Percentiles rank a stretch among this genome's conserved stretches.
These are phyloP conservation scores for Electrona antarctica DNA, from an alignment of 2,113 vertebrate genomes.

Conservation along the genomic window DNA sequence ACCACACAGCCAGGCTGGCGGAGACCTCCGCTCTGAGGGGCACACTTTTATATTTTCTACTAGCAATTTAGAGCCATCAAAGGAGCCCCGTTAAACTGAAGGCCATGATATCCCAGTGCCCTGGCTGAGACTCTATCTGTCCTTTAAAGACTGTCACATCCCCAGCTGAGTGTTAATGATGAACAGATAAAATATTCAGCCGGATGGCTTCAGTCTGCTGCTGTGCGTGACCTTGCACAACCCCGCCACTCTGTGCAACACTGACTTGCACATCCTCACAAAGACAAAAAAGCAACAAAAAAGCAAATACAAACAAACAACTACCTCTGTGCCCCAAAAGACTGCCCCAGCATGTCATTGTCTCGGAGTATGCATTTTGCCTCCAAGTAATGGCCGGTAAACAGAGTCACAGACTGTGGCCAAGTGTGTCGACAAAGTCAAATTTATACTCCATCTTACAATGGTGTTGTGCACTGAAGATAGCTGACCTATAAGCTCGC, in stretches of 20 bases:
- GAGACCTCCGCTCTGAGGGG: slow-evolving; percentile 9
- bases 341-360: neutral
- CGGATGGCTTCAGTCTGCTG: slow-evolving; percentile 43
- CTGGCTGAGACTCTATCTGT: slow-evolving; percentile 51
- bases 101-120: slow-evolving; percentile 60
- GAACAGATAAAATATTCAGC: slow-evolving; percentile 72
- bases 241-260: neutral
- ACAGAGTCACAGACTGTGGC: slow-evolving; percentile 36
- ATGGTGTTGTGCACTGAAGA: too few species aligned
- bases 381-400: slow-evolving; percentile 11
- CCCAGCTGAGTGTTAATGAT: slow-evolving; percentile 75
- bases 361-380: slow-evolving; percentile 10
- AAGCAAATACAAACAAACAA: slow-evolving; percentile 2
- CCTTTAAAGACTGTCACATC: slow-evolving; percentile 43
- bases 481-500: too few species aligned
- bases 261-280: slow-evolving; percentile 6
- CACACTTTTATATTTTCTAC: neutral
- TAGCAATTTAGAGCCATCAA: slow-evolving; percentile 64
- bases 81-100: slow-evolving; percentile 57
- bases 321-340: slow-evolving; percentile 14
- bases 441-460: too few species aligned
- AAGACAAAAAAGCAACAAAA: neutral
- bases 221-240: slow-evolving; percentile 19
- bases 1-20: neutral
- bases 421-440: slow-evolving; percentile 32